Percentiles rank a stretch among this genome's conserved stretches.
Evolutionary conservation across 2,888 invertebrate species (phyloP).

Genomic region (Phania funesta): DNA sequence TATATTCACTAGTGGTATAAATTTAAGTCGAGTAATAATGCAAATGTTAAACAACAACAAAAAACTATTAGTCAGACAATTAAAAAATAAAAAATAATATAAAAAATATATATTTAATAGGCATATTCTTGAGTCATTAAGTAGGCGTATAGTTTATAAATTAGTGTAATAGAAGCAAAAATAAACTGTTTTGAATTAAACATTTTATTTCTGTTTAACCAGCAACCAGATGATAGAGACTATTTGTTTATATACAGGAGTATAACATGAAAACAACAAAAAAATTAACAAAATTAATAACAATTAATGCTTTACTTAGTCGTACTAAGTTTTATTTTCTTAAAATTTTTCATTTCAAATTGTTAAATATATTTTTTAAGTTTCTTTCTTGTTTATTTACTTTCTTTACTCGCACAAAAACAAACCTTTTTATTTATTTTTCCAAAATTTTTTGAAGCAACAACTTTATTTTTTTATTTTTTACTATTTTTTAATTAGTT

Average conservation of each 20-base stretch:
- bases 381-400: background rate
- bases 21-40: constrained; percentile 24
- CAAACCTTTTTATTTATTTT: constrained; percentile 34
- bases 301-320: constrained; percentile 55
- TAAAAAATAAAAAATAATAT: background rate
- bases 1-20: constrained; percentile 21
- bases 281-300: constrained; percentile 22
- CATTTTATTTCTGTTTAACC: constrained; percentile 29
- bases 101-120: constrained; percentile 5
- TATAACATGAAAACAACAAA: constrained; percentile 44
- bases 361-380: background rate
- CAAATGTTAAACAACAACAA: constrained; percentile 25
- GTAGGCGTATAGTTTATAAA: constrained; percentile 61
- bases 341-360: constrained; percentile 8
- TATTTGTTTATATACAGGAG: too few species aligned
- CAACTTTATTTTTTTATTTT: background rate
- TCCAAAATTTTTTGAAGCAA: constrained; percentile 16
- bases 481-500: background rate
- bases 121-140: constrained; percentile 43
- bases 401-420: constrained; percentile 38
- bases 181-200: background rate
- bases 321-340: constrained; percentile 10
- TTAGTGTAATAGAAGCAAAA: constrained; percentile 25
- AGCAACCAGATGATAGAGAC: constrained; percentile 47
- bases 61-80: constrained; percentile 56